These are phyloP conservation scores for Esox masquinongy DNA, from an alignment of 2,797 vertebrate genomes.

Conservation along the genomic window DNA sequence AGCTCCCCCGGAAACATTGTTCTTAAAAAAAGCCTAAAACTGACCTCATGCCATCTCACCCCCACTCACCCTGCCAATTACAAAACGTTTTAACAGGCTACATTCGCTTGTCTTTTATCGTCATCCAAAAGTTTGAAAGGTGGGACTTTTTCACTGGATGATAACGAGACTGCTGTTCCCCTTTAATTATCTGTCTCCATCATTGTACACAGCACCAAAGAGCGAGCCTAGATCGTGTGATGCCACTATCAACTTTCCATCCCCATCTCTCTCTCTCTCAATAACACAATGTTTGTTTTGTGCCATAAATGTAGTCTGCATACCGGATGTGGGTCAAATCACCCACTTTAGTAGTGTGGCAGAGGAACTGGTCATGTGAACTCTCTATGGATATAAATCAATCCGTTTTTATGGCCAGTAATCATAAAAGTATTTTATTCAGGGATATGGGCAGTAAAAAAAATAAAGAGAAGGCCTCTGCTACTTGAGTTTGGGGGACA, in stretches of 20 bases:
- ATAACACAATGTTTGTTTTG: conserved; percentile 48
- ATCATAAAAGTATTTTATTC: conserved; percentile 56
- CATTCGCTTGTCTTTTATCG: no score
- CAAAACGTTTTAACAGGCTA: no score
- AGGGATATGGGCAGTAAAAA: conserved; percentile 48
- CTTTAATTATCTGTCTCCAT: no score
- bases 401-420: conserved; percentile 53
- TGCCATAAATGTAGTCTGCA: conserved; percentile 43
- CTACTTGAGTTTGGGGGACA: conserved; percentile 23
- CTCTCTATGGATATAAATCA: conserved; percentile 53
- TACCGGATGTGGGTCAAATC: conserved; percentile 50
- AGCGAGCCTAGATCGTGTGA: no score
- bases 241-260: conserved; percentile 7
- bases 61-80: no score
- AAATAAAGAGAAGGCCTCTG: conserved; percentile 20
- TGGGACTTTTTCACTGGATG: no score
- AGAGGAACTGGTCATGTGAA: conserved; percentile 34
- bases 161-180: no score
- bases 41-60: no score
- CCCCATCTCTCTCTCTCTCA: neutral
- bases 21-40: no score
- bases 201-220: no score
- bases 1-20: no score
- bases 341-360: conserved; percentile 14
- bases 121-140: no score